A percentile compares a stretch with the other conserved stretches of the same genome.
phyloP scores from a whole-genome alignment of 2,113 vertebrate species.

The Lepus americanus region DNA sequence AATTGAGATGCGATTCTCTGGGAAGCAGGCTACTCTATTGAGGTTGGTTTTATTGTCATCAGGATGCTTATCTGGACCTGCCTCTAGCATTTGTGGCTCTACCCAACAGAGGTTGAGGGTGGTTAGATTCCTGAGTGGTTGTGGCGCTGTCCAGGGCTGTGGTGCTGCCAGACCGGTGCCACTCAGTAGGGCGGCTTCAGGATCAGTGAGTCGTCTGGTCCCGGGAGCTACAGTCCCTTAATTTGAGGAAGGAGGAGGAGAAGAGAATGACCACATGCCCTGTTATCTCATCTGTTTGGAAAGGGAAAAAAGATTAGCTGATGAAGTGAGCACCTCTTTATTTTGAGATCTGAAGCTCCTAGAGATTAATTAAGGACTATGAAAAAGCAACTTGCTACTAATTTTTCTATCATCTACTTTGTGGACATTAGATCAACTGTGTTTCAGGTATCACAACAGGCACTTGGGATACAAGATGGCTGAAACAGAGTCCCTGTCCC shows the following conservation, averaged over 20 bases:
- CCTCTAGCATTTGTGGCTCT: constrained; percentile 17
- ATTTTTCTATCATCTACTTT: background rate
- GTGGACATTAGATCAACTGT: background rate
- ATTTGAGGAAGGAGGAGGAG: background rate
- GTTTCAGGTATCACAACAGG: background rate
- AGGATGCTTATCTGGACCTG: background rate
- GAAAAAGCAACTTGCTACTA: background rate
- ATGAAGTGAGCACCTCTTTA: background rate
- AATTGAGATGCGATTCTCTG: background rate
- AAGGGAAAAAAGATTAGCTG: background rate
- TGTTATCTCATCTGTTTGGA: background rate
- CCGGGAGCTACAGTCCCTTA: background rate
- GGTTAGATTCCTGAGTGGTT: background rate
- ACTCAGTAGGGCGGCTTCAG: background rate
- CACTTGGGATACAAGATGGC: background rate
- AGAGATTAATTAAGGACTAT: background rate
- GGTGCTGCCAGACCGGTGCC: background rate
- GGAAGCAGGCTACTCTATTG: too few relatives aligned
- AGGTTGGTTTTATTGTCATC: background rate
- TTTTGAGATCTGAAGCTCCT: background rate
- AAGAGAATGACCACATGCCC: background rate
- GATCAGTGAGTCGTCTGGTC: background rate
- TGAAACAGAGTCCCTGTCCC: background rate
- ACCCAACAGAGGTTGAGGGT: background rate
- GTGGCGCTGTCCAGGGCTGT: background rate